Evolutionary conservation across 1,140 invertebrate genomes (phyloP).

Genomic region (Agraylea sexmaculata): DNA sequence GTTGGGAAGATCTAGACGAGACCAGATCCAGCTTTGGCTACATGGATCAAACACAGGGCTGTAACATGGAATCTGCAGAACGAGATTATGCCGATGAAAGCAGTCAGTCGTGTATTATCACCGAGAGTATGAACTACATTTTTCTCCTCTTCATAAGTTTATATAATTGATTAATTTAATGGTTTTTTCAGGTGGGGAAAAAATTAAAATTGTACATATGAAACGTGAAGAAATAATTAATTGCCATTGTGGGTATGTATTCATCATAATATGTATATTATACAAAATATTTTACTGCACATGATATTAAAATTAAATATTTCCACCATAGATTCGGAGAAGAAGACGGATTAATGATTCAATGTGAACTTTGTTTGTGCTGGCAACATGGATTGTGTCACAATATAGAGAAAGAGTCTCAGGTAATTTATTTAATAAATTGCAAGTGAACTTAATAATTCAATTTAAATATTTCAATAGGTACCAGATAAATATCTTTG

Average conservation of each 20-base stretch:
- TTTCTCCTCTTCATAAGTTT: not conserved
- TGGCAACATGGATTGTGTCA: conserved; percentile 91
- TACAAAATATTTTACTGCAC: not conserved
- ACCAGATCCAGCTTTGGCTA: conserved; percentile 18
- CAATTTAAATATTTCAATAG: conserved; percentile 30
- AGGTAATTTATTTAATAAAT: conserved; percentile 24
- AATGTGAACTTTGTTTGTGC: conserved; percentile 87
- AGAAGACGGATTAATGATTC: conserved; percentile 89
- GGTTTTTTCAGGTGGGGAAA: conserved; percentile 38
- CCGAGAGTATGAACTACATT: conserved; percentile 15
- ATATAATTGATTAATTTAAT: conserved; percentile 10
- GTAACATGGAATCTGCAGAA: not conserved
- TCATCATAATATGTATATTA: not conserved
- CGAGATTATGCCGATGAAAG: conserved; percentile 8
- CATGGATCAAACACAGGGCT: conserved; percentile 4
- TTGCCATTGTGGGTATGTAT: conserved; percentile 56
- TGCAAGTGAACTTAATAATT: conserved; percentile 2
- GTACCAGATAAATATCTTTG: conserved; percentile 87
- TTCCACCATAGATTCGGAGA: conserved; percentile 45
- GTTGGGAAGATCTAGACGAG: conserved; percentile 16
- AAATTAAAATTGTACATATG: conserved; percentile 55
- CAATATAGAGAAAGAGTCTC: conserved; percentile 59
- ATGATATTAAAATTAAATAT: conserved; percentile 1
- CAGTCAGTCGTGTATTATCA: conserved; percentile 14
- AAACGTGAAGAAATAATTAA: conserved; percentile 74